Conservation (phyloP, 2,113 vertebrate genomes). For the Perognathus longimembris region DNA sequence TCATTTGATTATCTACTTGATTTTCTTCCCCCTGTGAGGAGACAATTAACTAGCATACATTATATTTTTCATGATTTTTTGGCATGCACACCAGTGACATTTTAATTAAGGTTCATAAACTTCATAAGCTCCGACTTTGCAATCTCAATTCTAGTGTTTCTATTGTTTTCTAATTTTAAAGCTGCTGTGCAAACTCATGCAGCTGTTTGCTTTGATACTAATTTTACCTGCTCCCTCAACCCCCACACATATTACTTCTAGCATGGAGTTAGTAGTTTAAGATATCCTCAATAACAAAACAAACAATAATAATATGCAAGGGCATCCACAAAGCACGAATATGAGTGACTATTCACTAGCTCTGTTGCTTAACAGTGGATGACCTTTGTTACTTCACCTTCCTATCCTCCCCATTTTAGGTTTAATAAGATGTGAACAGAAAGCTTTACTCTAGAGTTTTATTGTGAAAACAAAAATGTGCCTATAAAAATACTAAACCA, state of each 20-base stretch:
- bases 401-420: background rate
- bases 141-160: slow-evolving; percentile 22
- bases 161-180: slow-evolving; percentile 31
- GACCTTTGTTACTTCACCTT: background rate
- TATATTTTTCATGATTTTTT: slow-evolving; percentile 66
- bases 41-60: slow-evolving; percentile 51
- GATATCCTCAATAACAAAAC: background rate
- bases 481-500: background rate
- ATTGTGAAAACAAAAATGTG: background rate
- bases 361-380: background rate
- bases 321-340: background rate
- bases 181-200: background rate
- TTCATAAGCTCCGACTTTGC: background rate
- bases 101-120: slow-evolving; percentile 71
- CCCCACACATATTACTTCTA: background rate
- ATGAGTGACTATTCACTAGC: background rate
- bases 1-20: slow-evolving; percentile 59
- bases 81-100: slow-evolving; percentile 39
- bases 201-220: slow-evolving; percentile 25
- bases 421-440: background rate
- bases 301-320: background rate
- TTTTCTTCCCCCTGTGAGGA: slow-evolving; percentile 48
- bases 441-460: background rate
- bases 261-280: background rate
- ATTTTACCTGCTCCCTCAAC: background rate